Evolutionary conservation across 2,797 vertebrate genomes (phyloP), one percentile per base, ranked within the genome.

Genomic region (Lacerta viridis): DNA sequence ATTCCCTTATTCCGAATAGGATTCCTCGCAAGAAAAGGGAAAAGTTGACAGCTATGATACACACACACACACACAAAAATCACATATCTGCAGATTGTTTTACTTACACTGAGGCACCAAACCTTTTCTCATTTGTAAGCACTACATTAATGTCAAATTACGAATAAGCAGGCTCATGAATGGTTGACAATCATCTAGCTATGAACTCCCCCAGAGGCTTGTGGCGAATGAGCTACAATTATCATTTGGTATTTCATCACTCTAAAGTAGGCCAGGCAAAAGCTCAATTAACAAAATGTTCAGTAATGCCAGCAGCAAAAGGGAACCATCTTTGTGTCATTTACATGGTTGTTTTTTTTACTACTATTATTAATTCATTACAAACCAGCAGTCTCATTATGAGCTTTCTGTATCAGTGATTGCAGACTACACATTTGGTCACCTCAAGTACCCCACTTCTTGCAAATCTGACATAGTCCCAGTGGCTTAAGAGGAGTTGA

Each of bases 91-190:
- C 43, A 36, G 25, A n/a, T 43, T 85, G 72, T 64, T 55, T 87
- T 77, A 83, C 64, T 88, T 88, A 83, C 46, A 68, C 17, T 13
- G 61, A 88, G 25, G 46, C 25, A 66, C 29, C 71, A 81, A 36
- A 20, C 27, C 74, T 75, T 87, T 76, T 36, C 61, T 76, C 66
- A 77, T 46, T 61, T 55, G 43, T 83, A 77, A 50, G 43, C 55
- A 43, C 8, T 77, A 77, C 41, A 88, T 83, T 83, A 83, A 79
- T 88, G 76, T 71, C 75, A 79, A 77, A 81, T 85, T 89, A 80
- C n/a, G 83, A 36, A 82, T 46, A 39, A 86, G 43, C 64, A 43
- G 84, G 17, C 41, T 76, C 64, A 68, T 71, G 36, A 61, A 89
- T 77, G 17, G 74, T 83, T 33, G 55, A 25, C 68, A 78, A 72